Evolutionary conservation across 2,888 invertebrate genomes (phyloP).

Genomic region (Acrobasis consociella): DNA sequence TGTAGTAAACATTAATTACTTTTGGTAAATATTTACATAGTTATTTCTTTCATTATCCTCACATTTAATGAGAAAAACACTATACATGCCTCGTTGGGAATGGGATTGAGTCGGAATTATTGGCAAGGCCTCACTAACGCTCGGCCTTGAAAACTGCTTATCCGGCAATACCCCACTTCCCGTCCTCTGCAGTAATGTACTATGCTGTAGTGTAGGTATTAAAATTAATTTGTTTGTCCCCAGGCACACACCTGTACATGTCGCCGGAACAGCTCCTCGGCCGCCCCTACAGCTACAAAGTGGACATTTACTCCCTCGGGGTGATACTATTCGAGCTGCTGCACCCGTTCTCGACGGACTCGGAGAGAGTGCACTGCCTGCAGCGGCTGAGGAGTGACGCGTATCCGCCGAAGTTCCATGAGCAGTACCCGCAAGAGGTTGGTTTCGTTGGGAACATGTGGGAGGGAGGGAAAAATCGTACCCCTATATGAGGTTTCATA

Average conservation of each 20-base stretch:
- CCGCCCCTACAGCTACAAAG: constrained; percentile 92
- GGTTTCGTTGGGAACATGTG: constrained; percentile 7
- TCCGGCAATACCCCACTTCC: too few relatives aligned
- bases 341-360: constrained; percentile 94
- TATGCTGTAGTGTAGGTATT: too few relatives aligned
- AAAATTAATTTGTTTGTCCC: not conserved
- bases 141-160: too few relatives aligned
- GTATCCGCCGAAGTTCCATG: constrained; percentile 87
- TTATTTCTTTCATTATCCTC: too few relatives aligned
- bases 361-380: constrained; percentile 91
- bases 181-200: too few relatives aligned
- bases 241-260: constrained; percentile 98
- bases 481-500: too few relatives aligned
- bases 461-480: not conserved
- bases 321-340: constrained; percentile 96
- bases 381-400: constrained; percentile 84
- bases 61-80: too few relatives aligned
- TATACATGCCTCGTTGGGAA: too few relatives aligned
- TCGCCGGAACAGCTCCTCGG: constrained; percentile 95
- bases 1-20: too few relatives aligned
- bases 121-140: too few relatives aligned
- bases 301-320: constrained; percentile 97
- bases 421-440: constrained; percentile 88
- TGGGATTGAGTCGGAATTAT: too few relatives aligned
- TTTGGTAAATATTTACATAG: too few relatives aligned